Percentiles rank a stretch among this genome's conserved stretches.
These are phyloP conservation scores for Coregonus sp. DNA, from an alignment of 2,797 vertebrate species.

Conservation along the genomic window DNA sequence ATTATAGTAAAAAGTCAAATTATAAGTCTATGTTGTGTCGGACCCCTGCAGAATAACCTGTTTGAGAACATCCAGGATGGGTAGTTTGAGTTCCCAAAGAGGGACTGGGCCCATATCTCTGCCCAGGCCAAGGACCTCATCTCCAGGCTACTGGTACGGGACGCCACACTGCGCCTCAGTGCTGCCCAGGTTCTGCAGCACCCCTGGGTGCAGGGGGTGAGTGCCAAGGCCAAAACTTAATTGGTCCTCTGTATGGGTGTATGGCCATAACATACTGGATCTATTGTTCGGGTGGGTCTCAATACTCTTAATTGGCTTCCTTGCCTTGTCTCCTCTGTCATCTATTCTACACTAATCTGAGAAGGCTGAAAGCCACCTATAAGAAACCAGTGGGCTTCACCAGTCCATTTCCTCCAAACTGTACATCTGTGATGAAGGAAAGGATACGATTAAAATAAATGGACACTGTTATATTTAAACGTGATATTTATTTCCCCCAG, in stretches of 20 bases:
- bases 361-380: not conserved
- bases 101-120: slow-evolving; percentile 95
- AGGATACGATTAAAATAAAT: not conserved
- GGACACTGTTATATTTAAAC: not conserved
- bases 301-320: too few relatives aligned
- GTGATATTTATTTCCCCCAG: slow-evolving; percentile 44
- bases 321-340: not conserved
- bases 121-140: slow-evolving; percentile 93
- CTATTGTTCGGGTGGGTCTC: too few relatives aligned
- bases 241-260: not conserved
- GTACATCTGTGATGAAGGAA: too few relatives aligned
- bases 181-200: slow-evolving; percentile 93
- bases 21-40: not conserved
- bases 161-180: slow-evolving; percentile 87
- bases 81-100: slow-evolving; percentile 94
- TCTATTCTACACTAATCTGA: not conserved
- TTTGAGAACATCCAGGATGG: slow-evolving; percentile 97
- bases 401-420: too few relatives aligned
- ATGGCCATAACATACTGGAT: not conserved
- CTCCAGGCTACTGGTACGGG: slow-evolving; percentile 90
- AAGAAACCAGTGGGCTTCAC: too few relatives aligned
- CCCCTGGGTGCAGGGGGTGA: slow-evolving; percentile 92
- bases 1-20: not conserved
- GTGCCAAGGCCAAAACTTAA: slow-evolving; percentile 50
- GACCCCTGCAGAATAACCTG: slow-evolving; percentile 82